Evolutionary conservation across 2,888 invertebrate genomes (phyloP).

Genomic region (Metalampra italica): DNA sequence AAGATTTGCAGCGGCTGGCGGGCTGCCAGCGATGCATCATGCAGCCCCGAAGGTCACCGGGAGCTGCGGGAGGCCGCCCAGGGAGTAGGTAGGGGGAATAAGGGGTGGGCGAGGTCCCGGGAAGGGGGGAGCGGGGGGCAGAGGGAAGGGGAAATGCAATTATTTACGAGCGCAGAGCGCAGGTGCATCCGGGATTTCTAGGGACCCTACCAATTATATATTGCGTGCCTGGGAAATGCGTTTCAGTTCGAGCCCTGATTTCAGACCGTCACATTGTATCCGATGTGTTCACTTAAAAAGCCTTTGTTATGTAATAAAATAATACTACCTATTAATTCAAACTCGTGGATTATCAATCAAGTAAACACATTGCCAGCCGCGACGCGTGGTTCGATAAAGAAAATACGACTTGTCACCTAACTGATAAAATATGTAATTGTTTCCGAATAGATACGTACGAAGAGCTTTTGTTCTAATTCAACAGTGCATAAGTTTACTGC

Average conservation of each 20-base stretch:
- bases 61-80: constrained; percentile 20
- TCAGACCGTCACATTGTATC: background rate
- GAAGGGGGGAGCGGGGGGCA: background rate
- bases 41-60: constrained; percentile 55
- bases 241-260: background rate
- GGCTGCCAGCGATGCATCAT: constrained; percentile 64
- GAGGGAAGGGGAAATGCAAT: constrained; percentile 32
- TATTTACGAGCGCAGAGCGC: constrained; percentile 54
- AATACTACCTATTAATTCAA: background rate
- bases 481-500: too few species aligned
- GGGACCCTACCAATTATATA: constrained; percentile 15
- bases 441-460: too few species aligned
- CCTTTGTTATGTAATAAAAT: background rate
- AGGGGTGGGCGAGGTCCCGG: background rate
- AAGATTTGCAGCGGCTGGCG: constrained; percentile 41
- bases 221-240: constrained; percentile 2
- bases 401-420: background rate
- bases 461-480: too few species aligned
- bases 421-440: too few species aligned
- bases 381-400: constrained; percentile 4
- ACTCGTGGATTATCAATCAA: background rate
- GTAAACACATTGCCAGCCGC: constrained; percentile 6
- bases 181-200: constrained; percentile 55
- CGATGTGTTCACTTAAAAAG: background rate
- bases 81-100: constrained; percentile 3